Evolutionary conservation across 2,113 vertebrate genomes (phyloP).

Genomic region (Zingel zingel): DNA sequence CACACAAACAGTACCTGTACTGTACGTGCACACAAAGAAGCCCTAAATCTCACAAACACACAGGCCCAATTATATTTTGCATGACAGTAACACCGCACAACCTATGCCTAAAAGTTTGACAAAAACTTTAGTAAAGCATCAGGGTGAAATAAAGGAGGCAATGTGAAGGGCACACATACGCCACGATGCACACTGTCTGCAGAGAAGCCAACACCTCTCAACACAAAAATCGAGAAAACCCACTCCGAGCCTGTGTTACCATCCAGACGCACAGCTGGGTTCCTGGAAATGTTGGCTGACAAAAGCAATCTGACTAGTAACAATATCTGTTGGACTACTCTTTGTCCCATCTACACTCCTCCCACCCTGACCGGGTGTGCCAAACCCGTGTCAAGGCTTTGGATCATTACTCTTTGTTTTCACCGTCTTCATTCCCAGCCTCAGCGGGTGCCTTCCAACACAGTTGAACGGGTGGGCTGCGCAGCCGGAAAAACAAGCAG

Average conservation of each 20-base stretch:
- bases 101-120: neutral
- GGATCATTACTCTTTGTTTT: constrained; percentile 22
- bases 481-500: constrained; percentile 38
- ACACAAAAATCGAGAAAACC: constrained; percentile 2
- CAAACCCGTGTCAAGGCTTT: constrained; percentile 23
- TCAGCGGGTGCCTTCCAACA: constrained; percentile 47
- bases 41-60: neutral
- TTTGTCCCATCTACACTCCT: constrained; percentile 39
- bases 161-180: constrained; percentile 15
- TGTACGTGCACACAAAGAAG: neutral
- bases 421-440: constrained; percentile 28
- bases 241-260: constrained; percentile 5
- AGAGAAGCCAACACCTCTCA: constrained; percentile 13
- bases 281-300: constrained; percentile 26
- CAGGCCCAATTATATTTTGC: neutral
- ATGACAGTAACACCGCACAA: neutral
- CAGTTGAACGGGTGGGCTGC: constrained; percentile 18
- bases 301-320: constrained; percentile 31
- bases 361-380: constrained; percentile 20
- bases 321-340: constrained; percentile 41
- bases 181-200: constrained; percentile 1
- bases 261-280: constrained; percentile 43
- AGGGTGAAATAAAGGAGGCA: constrained; percentile 6
- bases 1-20: neutral
- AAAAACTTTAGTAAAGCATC: neutral